A percentile compares a stretch with the other conserved stretches of the same genome.
These are phyloP conservation scores for Cercocebus atys DNA, from an alignment of 2,113 vertebrate genomes.

Conservation along the genomic window DNA sequence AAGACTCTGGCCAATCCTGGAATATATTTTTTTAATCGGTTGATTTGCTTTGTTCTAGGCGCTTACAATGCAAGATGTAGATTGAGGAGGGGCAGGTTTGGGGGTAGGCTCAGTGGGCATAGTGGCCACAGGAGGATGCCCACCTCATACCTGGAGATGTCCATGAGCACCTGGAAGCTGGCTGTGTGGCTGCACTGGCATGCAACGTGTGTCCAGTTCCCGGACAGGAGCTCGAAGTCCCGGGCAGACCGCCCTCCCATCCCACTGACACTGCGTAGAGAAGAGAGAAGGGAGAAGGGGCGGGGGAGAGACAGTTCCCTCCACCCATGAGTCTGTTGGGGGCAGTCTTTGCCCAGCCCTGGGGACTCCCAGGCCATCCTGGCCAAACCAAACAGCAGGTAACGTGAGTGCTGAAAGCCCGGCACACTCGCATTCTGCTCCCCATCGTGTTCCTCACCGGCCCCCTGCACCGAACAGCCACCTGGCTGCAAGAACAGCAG, in stretches of 20 bases:
- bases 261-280: conserved; percentile 82
- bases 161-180: conserved; percentile 97
- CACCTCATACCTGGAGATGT: conserved; percentile 96
- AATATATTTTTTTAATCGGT: accelerated
- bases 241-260: conserved; percentile 95
- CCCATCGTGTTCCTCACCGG: accelerated
- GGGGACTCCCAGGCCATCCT: not conserved
- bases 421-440: accelerated
- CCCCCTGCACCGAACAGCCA: too few species aligned
- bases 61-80: accelerated
- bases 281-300: too few species aligned
- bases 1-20: not conserved
- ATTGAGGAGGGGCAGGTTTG: accelerated
- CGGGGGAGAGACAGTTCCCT: not conserved
- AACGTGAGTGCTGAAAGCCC: not conserved
- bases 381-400: too few species aligned
- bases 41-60: not conserved
- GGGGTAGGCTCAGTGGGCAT: not conserved
- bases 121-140: not conserved
- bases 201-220: conserved; percentile 92
- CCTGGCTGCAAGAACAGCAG: too few species aligned
- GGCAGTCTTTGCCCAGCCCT: not conserved
- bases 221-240: conserved; percentile 94
- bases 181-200: conserved; percentile 94
- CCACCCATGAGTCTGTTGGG: accelerated